These are phyloP conservation scores for Adelges cooleyi DNA, from an alignment of 1,140 invertebrate genomes.

Conservation along the genomic window DNA sequence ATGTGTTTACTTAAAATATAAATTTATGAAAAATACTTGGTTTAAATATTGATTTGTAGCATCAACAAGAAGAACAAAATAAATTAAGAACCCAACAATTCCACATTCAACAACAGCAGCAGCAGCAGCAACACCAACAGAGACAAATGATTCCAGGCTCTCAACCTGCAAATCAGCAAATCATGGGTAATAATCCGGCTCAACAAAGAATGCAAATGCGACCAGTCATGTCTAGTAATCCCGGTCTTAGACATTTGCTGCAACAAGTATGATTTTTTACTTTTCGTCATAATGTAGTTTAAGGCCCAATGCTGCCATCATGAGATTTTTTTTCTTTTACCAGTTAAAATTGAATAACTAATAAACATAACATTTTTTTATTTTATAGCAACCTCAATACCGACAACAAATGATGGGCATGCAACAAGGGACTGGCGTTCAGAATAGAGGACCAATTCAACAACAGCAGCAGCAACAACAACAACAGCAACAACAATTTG, in stretches of 20 bases:
- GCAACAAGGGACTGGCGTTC: constrained; percentile 39
- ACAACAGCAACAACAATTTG: constrained; percentile 42
- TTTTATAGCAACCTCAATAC: constrained; percentile 41
- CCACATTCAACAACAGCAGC: constrained; percentile 30
- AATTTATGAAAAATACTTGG: constrained; percentile 12
- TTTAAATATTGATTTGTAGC: background rate
- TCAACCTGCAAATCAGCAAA: constrained; percentile 31
- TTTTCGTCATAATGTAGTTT: constrained; percentile 5
- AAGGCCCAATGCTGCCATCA: no score
- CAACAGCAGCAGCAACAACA: constrained; percentile 39
- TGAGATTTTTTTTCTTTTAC: constrained; percentile 8
- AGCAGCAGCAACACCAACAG: constrained; percentile 34
- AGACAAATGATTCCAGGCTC: constrained; percentile 34
- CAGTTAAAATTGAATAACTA: background rate
- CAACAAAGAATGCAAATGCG: constrained; percentile 49
- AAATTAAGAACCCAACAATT: constrained; percentile 34
- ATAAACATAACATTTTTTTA: constrained; percentile 29
- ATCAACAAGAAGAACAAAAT: constrained; percentile 35
- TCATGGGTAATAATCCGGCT: constrained; percentile 37
- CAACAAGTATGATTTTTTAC: constrained; percentile 45
- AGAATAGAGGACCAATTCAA: constrained; percentile 34
- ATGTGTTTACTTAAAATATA: no score
- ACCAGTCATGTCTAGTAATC: constrained; percentile 46
- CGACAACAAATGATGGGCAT: constrained; percentile 40
- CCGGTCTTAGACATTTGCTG: constrained; percentile 54